Conservation (phyloP, 2,888 invertebrate genomes). For the Hermaeophaga mercurialis region DNA sequence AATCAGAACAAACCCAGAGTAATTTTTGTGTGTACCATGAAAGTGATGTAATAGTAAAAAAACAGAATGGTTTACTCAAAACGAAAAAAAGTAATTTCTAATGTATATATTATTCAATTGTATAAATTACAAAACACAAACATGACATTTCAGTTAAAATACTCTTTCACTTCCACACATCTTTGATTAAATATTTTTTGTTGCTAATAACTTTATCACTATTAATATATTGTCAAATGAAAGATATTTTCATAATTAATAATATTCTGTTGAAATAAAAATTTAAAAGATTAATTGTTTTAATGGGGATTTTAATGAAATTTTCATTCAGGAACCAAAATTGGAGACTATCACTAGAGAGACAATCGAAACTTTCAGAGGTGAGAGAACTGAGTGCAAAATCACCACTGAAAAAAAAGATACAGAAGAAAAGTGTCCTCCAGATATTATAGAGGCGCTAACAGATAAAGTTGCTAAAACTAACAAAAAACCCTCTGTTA, state of each 20-base stretch:
- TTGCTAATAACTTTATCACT: no score
- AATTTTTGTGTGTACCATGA: not conserved
- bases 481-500: slow-evolving; percentile 36
- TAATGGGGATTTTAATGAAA: not conserved
- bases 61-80: no score
- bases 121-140: no score
- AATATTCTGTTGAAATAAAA: no score
- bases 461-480: slow-evolving; percentile 39
- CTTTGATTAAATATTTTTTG: no score
- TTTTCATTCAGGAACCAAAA: slow-evolving; percentile 62
- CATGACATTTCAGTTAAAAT: no score
- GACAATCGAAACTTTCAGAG: slow-evolving; percentile 69
- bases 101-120: no score
- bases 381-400: slow-evolving; percentile 67
- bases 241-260: no score
- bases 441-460: slow-evolving; percentile 50
- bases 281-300: no score
- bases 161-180: no score
- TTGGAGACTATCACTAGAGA: slow-evolving; percentile 69
- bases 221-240: not conserved
- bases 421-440: slow-evolving; percentile 54
- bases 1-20: not conserved
- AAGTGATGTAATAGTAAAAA: not conserved
- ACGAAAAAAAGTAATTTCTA: no score
- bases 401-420: slow-evolving; percentile 68